Conservation (phyloP, 2,113 vertebrate species). For the Pelodiscus sinensis region DNA sequence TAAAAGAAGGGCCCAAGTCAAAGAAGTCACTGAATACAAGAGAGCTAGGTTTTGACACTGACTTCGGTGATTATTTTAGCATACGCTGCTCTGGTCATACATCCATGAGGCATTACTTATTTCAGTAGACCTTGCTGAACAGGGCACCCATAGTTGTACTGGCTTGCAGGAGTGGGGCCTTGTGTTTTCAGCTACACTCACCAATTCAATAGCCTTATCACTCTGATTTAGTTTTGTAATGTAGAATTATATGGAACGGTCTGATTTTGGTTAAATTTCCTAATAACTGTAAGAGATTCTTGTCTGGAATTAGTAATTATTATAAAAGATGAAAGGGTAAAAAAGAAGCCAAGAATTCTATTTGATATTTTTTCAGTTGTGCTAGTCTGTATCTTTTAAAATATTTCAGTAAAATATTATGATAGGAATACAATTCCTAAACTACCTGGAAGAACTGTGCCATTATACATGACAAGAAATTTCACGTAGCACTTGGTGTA, state of each 20-base stretch:
- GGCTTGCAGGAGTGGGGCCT: too few species aligned
- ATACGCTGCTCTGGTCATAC: too few species aligned
- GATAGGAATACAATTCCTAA: constrained; percentile 46
- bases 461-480: constrained; percentile 58
- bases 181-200: not conserved
- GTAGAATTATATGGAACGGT: not conserved
- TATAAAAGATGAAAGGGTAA: not conserved
- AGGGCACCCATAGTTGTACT: too few species aligned
- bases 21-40: too few species aligned
- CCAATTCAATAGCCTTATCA: not conserved
- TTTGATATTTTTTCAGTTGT: constrained; percentile 15
- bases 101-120: too few species aligned
- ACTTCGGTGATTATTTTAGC: too few species aligned
- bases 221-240: not conserved
- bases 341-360: not conserved
- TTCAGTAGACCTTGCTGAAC: too few species aligned
- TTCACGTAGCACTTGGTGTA: constrained; percentile 61
- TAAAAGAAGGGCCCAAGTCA: not conserved
- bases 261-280: not conserved
- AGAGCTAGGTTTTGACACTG: too few species aligned
- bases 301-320: constrained; percentile 10
- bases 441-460: constrained; percentile 71
- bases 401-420: constrained; percentile 41
- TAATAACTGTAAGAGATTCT: not conserved
- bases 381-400: constrained; percentile 37